These are phyloP conservation scores for Atrina japonica DNA, from an alignment of 2,888 invertebrate genomes.

Conservation along the genomic window DNA sequence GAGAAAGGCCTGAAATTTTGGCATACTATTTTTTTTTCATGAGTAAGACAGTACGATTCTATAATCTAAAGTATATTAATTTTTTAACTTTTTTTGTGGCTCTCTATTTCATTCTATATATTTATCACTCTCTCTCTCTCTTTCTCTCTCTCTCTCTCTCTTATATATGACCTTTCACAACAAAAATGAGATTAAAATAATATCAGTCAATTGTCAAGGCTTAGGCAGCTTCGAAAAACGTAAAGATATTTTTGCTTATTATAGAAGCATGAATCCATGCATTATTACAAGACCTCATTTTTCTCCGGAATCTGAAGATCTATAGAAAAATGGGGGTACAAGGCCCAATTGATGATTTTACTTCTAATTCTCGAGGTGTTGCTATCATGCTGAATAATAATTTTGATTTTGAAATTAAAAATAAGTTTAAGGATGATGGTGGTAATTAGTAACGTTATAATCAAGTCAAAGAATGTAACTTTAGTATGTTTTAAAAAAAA, in stretches of 20 bases:
- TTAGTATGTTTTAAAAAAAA: constrained; percentile 31
- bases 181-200: too few relatives aligned
- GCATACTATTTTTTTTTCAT: too few relatives aligned
- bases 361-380: constrained; percentile 26
- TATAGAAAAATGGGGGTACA: constrained; percentile 25
- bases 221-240: too few relatives aligned
- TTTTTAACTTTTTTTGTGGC: neutral
- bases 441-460: constrained; percentile 19
- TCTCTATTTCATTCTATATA: neutral
- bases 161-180: too few relatives aligned
- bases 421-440: constrained; percentile 1
- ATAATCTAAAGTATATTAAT: too few relatives aligned
- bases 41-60: too few relatives aligned
- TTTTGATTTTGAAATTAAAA: constrained; percentile 13
- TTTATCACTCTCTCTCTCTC: too few relatives aligned
- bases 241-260: too few relatives aligned
- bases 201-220: too few relatives aligned
- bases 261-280: neutral
- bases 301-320: constrained; percentile 14
- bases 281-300: constrained; percentile 10
- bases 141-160: too few relatives aligned
- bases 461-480: constrained; percentile 11
- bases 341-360: constrained; percentile 21
- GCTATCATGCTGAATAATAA: constrained; percentile 29
- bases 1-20: too few relatives aligned